Evolutionary conservation across 2,113 vertebrate species (phyloP).

Genomic region (Anhinga rufa): DNA sequence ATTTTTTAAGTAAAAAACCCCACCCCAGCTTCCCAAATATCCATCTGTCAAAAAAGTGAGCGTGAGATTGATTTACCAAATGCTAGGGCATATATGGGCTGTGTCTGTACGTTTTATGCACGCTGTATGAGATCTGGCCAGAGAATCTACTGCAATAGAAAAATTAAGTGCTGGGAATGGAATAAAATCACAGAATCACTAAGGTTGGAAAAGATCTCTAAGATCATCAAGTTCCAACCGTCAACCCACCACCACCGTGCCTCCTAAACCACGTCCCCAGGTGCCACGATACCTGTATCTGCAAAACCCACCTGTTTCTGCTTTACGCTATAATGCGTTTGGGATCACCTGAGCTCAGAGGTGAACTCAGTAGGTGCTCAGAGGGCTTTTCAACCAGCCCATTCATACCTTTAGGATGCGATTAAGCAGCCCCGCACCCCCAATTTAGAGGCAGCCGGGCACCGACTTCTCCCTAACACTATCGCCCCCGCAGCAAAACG

Average conservation of each 20-base stretch:
- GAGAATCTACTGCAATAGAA: background rate
- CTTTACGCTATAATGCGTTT: fast-evolving
- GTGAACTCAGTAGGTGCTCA: fast-evolving
- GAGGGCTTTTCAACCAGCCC: background rate
- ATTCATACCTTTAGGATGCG: fast-evolving
- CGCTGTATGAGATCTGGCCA: fast-evolving
- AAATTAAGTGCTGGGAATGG: background rate
- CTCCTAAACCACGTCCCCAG: no score
- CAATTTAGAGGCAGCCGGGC: no score
- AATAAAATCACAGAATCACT: background rate
- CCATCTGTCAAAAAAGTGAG: background rate
- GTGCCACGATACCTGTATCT: background rate
- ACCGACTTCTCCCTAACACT: background rate
- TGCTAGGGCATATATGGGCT: background rate
- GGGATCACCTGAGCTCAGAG: fast-evolving
- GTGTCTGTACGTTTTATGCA: fast-evolving
- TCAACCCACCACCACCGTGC: no score
- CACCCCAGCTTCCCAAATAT: background rate
- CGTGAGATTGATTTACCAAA: background rate
- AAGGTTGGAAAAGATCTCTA: no score
- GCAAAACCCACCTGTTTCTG: background rate
- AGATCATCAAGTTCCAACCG: no score
- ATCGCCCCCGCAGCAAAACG: fast-evolving
- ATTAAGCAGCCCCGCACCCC: background rate
- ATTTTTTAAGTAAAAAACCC: background rate